These are phyloP conservation scores for Biston betularia DNA, from an alignment of 2,888 invertebrate genomes.

Conservation along the genomic window DNA sequence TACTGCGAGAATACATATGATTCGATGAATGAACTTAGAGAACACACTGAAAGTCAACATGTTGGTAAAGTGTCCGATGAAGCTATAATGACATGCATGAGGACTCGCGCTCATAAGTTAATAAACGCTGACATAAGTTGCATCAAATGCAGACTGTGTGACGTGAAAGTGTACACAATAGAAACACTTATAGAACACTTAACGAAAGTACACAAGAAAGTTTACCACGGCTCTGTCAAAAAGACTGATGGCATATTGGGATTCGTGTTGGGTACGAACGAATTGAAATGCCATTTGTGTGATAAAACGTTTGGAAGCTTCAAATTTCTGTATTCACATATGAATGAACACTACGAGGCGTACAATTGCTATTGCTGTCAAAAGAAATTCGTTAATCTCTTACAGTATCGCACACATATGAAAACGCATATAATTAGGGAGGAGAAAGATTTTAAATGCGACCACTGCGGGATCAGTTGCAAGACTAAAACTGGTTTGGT, in stretches of 20 bases:
- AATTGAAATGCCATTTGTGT: background rate
- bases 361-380: background rate
- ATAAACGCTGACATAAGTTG: slow-evolving; percentile 1
- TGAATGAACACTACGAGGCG: slow-evolving; percentile 1
- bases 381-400: background rate
- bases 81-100: background rate
- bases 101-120: background rate
- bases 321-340: background rate
- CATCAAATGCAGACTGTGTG: background rate
- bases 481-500: background rate
- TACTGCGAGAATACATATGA: background rate
- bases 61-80: background rate
- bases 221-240: background rate
- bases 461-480: background rate
- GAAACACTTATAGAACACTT: background rate
- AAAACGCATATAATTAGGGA: background rate
- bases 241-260: background rate
- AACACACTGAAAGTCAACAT: background rate
- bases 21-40: background rate
- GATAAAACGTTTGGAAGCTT: background rate
- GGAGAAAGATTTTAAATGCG: background rate
- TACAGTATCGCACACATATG: background rate
- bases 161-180: background rate
- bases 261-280: background rate
- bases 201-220: background rate